These are phyloP conservation scores for Lasius fuliginosus DNA, from an alignment of 2,888 invertebrate genomes.

Conservation along the genomic window DNA sequence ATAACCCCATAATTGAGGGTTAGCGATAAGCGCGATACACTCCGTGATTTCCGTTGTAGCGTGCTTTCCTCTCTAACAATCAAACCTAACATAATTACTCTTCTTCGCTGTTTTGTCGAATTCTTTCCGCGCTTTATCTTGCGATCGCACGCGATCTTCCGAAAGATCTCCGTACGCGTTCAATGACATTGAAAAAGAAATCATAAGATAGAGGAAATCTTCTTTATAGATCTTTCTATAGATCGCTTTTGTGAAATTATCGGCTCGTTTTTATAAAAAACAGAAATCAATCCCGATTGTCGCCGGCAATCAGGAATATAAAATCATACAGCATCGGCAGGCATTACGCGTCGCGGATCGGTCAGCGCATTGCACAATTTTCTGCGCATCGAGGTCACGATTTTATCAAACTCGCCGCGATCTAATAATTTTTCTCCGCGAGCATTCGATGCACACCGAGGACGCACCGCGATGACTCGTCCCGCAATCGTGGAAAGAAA, in stretches of 20 bases:
- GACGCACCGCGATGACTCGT: slow-evolving; percentile 50
- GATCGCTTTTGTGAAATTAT: background rate
- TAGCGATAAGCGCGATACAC: slow-evolving; percentile 79
- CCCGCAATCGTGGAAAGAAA: slow-evolving; percentile 42
- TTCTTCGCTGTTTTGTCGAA: background rate
- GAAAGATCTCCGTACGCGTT: background rate
- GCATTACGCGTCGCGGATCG: background rate
- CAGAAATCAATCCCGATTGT: background rate
- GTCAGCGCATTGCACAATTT: slow-evolving; percentile 40
- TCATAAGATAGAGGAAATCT: background rate
- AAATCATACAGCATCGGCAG: slow-evolving; percentile 14
- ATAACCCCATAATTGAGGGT: slow-evolving; percentile 81
- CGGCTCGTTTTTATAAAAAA: background rate
- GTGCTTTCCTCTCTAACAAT: slow-evolving; percentile 39
- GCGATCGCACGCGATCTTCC: slow-evolving; percentile 4
- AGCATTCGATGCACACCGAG: slow-evolving; percentile 49
- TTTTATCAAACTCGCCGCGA: slow-evolving; percentile 40
- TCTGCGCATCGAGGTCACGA: slow-evolving; percentile 50
- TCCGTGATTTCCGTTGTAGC: slow-evolving; percentile 69
- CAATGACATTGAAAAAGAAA: background rate
- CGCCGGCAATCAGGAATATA: background rate
- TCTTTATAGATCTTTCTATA: background rate
- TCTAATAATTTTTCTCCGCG: slow-evolving; percentile 43
- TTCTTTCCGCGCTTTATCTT: slow-evolving; percentile 17
- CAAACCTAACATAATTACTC: slow-evolving; percentile 27